Evolutionary conservation across 1,140 invertebrate species (phyloP).

Genomic region (Nephila pilipes): DNA sequence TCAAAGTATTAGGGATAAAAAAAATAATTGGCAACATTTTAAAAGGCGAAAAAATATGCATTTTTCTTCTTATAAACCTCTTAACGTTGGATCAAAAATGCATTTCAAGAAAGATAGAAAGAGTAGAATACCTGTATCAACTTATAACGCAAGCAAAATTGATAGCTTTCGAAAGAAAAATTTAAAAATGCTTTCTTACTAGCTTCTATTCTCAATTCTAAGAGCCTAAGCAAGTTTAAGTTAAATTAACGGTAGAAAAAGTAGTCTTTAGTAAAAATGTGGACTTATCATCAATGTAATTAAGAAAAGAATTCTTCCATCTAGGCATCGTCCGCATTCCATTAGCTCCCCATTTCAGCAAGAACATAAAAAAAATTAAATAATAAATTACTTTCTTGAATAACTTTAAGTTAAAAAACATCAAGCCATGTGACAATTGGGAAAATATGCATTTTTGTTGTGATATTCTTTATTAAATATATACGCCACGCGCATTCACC

Average conservation of each 20-base stretch:
- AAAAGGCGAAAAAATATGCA: not conserved
- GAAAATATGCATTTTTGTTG: conserved; percentile 70
- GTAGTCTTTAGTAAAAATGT: conserved; percentile 44
- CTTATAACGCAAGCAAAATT: conserved; percentile 2
- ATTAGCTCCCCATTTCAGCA: conserved; percentile 68
- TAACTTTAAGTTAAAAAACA: conserved; percentile 64
- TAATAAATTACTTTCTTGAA: conserved; percentile 71
- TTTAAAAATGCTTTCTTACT: not conserved
- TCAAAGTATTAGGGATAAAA: no score
- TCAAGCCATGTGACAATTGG: conserved; percentile 65
- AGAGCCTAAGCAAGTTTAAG: conserved; percentile 20
- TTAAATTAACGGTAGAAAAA: conserved; percentile 58
- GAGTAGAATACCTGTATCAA: not conserved
- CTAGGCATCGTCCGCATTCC: conserved; percentile 52
- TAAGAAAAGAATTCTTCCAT: conserved; percentile 61
- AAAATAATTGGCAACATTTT: not conserved
- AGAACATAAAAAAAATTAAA: conserved; percentile 51
- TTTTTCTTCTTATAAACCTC: not conserved
- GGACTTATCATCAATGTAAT: conserved; percentile 61
- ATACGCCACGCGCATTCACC: conserved; percentile 21
- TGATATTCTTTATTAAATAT: conserved; percentile 54
- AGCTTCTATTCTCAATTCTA: not conserved
- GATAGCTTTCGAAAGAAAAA: not conserved
- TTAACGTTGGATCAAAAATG: not conserved
- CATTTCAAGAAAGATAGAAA: not conserved